These are phyloP conservation scores for Thereva nobilitata DNA, from an alignment of 2,888 invertebrate species.

Conservation along the genomic window DNA sequence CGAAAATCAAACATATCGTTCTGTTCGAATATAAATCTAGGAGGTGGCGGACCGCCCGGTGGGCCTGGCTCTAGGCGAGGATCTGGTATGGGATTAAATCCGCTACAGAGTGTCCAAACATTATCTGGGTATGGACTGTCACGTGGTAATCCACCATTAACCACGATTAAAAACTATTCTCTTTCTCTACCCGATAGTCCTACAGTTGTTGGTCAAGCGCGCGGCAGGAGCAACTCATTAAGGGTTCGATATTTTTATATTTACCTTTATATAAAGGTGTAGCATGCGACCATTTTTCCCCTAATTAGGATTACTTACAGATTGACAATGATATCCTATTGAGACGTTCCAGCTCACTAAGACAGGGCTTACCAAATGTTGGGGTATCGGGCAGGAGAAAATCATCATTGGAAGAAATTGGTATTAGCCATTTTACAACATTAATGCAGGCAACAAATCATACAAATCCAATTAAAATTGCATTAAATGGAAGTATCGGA, in stretches of 20 bases:
- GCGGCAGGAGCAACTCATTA: slow-evolving; percentile 83
- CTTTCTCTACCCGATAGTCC: slow-evolving; percentile 88
- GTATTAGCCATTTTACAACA: slow-evolving; percentile 78
- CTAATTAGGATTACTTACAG: slow-evolving; percentile 45
- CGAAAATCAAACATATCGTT: slow-evolving; percentile 90
- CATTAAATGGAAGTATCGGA: slow-evolving; percentile 83
- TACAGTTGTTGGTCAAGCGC: slow-evolving; percentile 76
- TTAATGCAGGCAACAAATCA: slow-evolving; percentile 68
- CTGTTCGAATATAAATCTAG: slow-evolving; percentile 77
- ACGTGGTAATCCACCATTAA: slow-evolving; percentile 75
- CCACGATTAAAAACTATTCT: slow-evolving; percentile 85
- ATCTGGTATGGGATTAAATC: slow-evolving; percentile 66
- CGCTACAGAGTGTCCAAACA: slow-evolving; percentile 58
- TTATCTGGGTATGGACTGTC: slow-evolving; percentile 66
- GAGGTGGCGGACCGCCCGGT: slow-evolving; percentile 63
- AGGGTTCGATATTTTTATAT: slow-evolving; percentile 63
- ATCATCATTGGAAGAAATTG: slow-evolving; percentile 84
- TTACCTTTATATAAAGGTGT: slow-evolving; percentile 1
- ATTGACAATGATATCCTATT: slow-evolving; percentile 80
- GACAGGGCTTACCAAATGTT: slow-evolving; percentile 76
- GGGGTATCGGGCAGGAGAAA: slow-evolving; percentile 68
- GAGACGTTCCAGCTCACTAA: slow-evolving; percentile 79
- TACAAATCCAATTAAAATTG: slow-evolving; percentile 79
- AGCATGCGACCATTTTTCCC: not conserved
- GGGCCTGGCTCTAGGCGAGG: slow-evolving; percentile 69